Base-by-base conservation (phyloP, 2,113 vertebrate genomes). In the Plectropomus leopardus region DNA sequence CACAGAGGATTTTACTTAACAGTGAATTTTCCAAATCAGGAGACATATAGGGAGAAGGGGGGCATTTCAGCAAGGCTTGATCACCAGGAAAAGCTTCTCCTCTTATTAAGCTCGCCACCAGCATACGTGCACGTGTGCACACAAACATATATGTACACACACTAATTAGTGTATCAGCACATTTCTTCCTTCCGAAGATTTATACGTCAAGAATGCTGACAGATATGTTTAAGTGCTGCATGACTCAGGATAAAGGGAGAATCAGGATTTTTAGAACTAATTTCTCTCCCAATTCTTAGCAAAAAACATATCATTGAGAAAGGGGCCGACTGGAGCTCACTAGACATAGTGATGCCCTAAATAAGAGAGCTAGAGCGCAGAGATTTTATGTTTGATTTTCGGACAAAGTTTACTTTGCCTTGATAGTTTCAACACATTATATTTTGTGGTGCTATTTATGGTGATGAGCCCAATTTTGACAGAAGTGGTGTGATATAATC, bases 11-110 rank as follows among this genome's bases (percentile, higher is more conserved):
- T 80, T 82, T 81, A 84, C 86, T 88, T 82, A n/a, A n/a, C 28
- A 79, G 76, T 67, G 48, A 81, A 71, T 85, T 89, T 88, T 90
- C 74, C 80, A 90, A 88, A 89, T 91, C 84, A 86, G 65, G 67
- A 86, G 79, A 85, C 72, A 85, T 24, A 65, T 55, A 72, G 65
- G 51, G 54, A 83, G 66, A 87, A 48, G 68, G 66, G 24, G 69
- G 76, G 64, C 0, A 40, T 82, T 89, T 83, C 58, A 75, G 66
- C 11, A 8, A 77, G 77, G 70, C 80, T 55, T 87, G 83, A 92
- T 84, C 87, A 76, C 80, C 80, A 91, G 78, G 83, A 44, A 88
- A 88, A 67, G 83, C 70, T 72, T 87, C 55, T 77, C 63, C 74
- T 84, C 87, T 88, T 89, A 89, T 83, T 85, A 84, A 82, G 54